phyloP scores from a whole-genome alignment of 2,113 vertebrate genomes.

The Ochotona princeps region DNA sequence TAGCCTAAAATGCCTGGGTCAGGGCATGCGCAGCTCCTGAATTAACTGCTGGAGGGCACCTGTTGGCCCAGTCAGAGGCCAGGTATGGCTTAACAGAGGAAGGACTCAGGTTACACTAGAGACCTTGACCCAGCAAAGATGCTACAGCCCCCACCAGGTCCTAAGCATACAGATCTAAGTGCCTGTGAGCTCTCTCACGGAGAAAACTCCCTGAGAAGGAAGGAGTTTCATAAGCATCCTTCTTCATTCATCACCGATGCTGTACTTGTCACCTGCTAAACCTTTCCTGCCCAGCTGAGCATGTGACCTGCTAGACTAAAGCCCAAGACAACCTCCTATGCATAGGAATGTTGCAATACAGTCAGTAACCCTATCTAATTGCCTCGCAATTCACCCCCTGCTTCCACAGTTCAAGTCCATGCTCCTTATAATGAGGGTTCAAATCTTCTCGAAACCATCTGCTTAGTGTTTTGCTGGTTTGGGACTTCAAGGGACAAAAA shows the following conservation, averaged over 20 bases:
- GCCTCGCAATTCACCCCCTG: neutral
- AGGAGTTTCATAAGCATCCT: neutral
- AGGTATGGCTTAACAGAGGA: neutral
- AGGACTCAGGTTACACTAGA: neutral
- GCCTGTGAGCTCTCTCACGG: neutral
- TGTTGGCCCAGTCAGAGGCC: neutral
- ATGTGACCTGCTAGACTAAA: neutral
- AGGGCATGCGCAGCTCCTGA: neutral
- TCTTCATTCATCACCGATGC: neutral
- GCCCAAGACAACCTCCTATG: neutral
- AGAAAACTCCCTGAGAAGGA: neutral
- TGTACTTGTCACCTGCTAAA: conserved; percentile 1
- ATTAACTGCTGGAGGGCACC: neutral
- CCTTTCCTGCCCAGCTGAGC: neutral
- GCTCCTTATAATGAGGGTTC: neutral
- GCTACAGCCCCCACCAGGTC: neutral
- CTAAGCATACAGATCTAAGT: neutral
- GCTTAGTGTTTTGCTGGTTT: conserved; percentile 41
- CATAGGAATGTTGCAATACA: rapidly evolving
- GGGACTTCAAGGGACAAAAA: conserved; percentile 9
- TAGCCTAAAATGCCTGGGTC: neutral
- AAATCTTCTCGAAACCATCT: neutral
- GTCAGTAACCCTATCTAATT: neutral
- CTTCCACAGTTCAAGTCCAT: neutral
- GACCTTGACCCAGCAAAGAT: conserved; percentile 5